Evolutionary conservation across 2,113 vertebrate genomes (phyloP).

Genomic region (Agapornis roseicollis): DNA sequence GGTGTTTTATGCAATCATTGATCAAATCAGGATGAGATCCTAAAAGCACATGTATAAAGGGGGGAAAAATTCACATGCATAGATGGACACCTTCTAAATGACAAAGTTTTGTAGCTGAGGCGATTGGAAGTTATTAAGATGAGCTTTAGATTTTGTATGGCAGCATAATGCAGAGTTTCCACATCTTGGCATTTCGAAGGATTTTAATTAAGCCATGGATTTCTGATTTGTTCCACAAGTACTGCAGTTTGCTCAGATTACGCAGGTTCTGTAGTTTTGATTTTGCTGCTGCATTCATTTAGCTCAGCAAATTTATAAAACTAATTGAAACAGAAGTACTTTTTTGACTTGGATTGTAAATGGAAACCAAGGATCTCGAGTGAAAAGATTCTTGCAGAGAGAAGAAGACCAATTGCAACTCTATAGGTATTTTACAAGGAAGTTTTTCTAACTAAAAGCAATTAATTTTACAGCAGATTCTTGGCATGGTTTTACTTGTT

Average conservation of each 20-base stretch:
- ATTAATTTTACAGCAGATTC: neutral
- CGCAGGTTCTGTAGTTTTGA: constrained; percentile 21
- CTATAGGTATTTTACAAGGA: neutral
- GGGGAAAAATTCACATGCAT: neutral
- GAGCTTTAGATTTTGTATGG: neutral
- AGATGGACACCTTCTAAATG: neutral
- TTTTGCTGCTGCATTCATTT: constrained; percentile 47
- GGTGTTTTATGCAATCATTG: neutral
- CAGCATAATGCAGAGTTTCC: constrained; percentile 14
- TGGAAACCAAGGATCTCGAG: neutral
- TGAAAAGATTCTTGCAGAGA: neutral
- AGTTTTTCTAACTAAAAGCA: neutral
- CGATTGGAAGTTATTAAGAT: neutral
- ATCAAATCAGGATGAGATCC: neutral
- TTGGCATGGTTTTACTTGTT: neutral
- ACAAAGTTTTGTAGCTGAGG: neutral
- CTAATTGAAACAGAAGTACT: constrained; percentile 57
- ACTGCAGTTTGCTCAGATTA: constrained; percentile 20
- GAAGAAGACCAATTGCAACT: neutral
- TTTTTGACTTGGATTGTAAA: constrained; percentile 17
- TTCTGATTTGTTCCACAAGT: constrained; percentile 51
- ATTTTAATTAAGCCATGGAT: neutral
- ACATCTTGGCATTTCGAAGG: constrained; percentile 37
- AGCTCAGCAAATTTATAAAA: constrained; percentile 58
- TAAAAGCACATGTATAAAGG: neutral